Conservation (phyloP, 2,888 invertebrate species). For the Torymus texanus region DNA sequence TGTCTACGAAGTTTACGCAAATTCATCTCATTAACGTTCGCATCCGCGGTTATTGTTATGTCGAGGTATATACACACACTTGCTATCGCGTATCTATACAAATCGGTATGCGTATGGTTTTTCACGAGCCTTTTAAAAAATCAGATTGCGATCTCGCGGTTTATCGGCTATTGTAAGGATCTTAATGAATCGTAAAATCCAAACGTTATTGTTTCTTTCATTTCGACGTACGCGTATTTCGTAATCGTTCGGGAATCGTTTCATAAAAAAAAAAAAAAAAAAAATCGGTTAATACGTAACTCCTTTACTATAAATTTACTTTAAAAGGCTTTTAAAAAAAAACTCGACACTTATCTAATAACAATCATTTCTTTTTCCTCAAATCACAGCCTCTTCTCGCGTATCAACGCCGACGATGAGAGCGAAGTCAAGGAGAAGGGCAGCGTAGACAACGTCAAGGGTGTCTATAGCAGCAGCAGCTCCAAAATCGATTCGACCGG, state of each 20-base stretch:
- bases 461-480: slow-evolving; percentile 76
- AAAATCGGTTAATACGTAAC: no score
- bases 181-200: no score
- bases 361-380: no score
- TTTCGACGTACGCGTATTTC: no score
- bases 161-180: neutral
- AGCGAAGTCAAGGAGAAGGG: slow-evolving; percentile 71
- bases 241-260: no score
- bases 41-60: slow-evolving; percentile 18
- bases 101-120: neutral
- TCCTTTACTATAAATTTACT: no score
- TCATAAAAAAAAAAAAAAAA: no score
- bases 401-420: slow-evolving; percentile 72
- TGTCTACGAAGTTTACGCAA: neutral
- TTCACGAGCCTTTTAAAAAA: slow-evolving; percentile 7
- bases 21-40: neutral
- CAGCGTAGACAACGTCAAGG: slow-evolving; percentile 74
- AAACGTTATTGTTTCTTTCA: no score
- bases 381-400: slow-evolving; percentile 67
- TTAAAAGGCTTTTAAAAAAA: no score
- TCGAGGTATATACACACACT: neutral
- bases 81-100: neutral
- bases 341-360: no score
- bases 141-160: neutral
- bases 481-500: slow-evolving; percentile 75